Evolutionary conservation across 2,797 vertebrate species (phyloP).

Genomic region (Anniella stebbinsi): DNA sequence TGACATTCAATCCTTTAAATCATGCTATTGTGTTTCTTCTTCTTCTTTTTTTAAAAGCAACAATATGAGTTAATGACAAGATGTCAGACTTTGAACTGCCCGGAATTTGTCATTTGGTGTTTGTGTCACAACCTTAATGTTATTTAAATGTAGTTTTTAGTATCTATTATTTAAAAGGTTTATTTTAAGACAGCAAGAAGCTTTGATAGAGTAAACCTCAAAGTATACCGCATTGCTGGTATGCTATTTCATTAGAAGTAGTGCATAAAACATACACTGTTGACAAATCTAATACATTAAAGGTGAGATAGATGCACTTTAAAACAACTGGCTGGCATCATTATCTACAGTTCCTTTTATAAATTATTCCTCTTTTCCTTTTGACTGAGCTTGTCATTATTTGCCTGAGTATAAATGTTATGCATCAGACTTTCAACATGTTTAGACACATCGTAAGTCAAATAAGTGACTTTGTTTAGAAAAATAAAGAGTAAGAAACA

Average conservation of each 20-base stretch:
- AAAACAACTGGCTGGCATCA: conserved; percentile 81
- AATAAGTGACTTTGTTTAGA: conserved; percentile 69
- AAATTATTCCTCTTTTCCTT: conserved; percentile 82
- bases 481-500: conserved; percentile 67
- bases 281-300: conserved; percentile 84
- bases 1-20: conserved; percentile 77
- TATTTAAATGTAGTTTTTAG: conserved; percentile 83
- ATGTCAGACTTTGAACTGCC: conserved; percentile 80
- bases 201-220: conserved; percentile 82
- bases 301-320: conserved; percentile 80
- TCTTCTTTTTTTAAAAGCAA: conserved; percentile 73
- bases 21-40: conserved; percentile 67
- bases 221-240: conserved; percentile 67
- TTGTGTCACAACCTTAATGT: conserved; percentile 83
- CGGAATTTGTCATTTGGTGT: conserved; percentile 79
- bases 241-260: conserved; percentile 79
- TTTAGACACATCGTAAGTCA: conserved; percentile 76
- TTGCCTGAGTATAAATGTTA: conserved; percentile 69
- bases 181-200: conserved; percentile 76
- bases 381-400: conserved; percentile 80
- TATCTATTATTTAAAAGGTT: conserved; percentile 84
- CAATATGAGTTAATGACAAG: conserved; percentile 73
- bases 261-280: conserved; percentile 83
- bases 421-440: conserved; percentile 72
- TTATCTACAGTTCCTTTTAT: conserved; percentile 80